A percentile compares a stretch with the other conserved stretches of the same genome.
phyloP scores from a whole-genome alignment of 2,888 invertebrate species.

The Rhagonycha fulva region DNA sequence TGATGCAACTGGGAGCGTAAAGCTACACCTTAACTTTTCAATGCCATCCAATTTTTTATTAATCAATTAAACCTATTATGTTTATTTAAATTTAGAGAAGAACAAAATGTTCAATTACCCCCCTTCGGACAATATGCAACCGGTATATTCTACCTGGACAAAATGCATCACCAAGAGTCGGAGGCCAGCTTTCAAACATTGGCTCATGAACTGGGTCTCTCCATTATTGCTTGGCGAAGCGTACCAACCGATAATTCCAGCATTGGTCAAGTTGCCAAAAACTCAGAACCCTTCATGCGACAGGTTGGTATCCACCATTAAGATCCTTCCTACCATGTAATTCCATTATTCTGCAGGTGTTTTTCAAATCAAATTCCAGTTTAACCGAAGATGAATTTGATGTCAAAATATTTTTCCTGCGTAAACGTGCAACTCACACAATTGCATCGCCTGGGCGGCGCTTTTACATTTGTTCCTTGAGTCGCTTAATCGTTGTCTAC shows the following conservation, averaged over 20 bases:
- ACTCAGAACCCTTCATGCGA: conserved; percentile 94
- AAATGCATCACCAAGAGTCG: conserved; percentile 75
- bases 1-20: too few relatives aligned
- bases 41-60: background rate
- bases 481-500: conserved; percentile 89
- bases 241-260: conserved; percentile 85
- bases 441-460: conserved; percentile 84
- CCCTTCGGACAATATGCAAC: conserved; percentile 91
- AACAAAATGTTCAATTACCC: conserved; percentile 82
- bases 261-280: conserved; percentile 90
- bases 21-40: background rate
- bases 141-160: conserved; percentile 93
- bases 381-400: conserved; percentile 48
- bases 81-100: conserved; percentile 64
- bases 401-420: conserved; percentile 71
- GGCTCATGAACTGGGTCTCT: conserved; percentile 78
- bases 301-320: conserved; percentile 66
- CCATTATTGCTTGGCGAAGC: conserved; percentile 91
- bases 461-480: conserved; percentile 96
- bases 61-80: background rate
- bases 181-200: conserved; percentile 82
- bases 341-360: conserved; percentile 62
- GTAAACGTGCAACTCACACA: conserved; percentile 91
- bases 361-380: conserved; percentile 43
- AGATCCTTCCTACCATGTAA: background rate